Evolutionary conservation across 2,113 vertebrate species (phyloP), one percentile per base, ranked within the genome.

Genomic region (Marmota flaviventris): DNA sequence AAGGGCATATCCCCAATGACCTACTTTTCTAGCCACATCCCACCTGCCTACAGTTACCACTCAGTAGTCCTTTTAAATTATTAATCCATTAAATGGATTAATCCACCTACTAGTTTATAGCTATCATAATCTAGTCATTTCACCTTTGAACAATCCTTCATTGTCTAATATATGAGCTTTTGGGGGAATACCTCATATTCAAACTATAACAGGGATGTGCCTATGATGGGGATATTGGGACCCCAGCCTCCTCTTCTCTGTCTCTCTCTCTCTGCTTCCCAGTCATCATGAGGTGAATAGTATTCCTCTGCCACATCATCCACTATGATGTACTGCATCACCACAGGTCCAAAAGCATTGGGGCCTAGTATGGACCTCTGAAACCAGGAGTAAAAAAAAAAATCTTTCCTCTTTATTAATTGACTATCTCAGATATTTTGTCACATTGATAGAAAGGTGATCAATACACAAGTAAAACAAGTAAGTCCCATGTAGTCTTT

Each of bases 401-500:
- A 45, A 56, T 20, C 10, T 42, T 2, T 37, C 1, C 20, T 22
- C 72, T 18, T 65, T 10, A 0, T 72, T 73, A 88, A 17, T 70
- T 25, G 29, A 32, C 75, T 65, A 65, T 25, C 34, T 89, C 27
- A 75, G 25, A 17, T 32, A 61, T 81, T 51, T 42, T 73, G 39
- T 48, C 39, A 2, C 14, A 34, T 37, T 48, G 14, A 45, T 22
- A 65, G 77, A 61, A 63, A 65, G 53, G 9, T 48, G 11, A 42
- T 29, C 75, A 39, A 89, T 34, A 51, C 24, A 29, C 53, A 85
- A 65, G 98, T 53, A 70, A 12, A 95, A 90, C 81, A 93, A 96
- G 93, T 86, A 96, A 67, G 51, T 94, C 63, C 94, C 76, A 89
- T 58, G 87, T 96, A 97, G 89, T 93, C 65, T 51, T 51, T 0